These are phyloP conservation scores for Enteromius argenteus DNA, from an alignment of 2,797 vertebrate genomes.

Conservation along the genomic window DNA sequence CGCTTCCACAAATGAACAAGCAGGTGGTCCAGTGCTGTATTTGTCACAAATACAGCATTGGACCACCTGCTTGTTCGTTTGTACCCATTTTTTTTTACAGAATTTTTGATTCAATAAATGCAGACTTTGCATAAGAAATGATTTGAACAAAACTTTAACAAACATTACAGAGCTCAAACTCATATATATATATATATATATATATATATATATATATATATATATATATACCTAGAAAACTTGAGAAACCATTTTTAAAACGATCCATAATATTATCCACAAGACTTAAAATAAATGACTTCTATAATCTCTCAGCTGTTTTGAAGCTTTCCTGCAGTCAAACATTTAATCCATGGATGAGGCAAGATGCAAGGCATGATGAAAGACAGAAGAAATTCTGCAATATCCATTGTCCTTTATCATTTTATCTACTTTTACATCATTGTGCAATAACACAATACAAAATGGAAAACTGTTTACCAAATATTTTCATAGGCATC, in stretches of 20 bases:
- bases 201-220: no score
- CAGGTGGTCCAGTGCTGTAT: neutral
- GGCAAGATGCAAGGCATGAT: slow-evolving; percentile 6
- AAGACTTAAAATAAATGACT: neutral
- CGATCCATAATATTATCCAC: neutral
- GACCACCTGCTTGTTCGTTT: no score
- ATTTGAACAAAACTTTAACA: neutral
- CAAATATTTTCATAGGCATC: neutral
- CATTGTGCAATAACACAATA: neutral
- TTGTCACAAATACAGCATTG: neutral
- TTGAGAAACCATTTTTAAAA: neutral
- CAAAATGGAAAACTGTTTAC: neutral
- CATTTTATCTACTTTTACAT: neutral
- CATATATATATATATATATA: no score
- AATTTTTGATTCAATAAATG: neutral
- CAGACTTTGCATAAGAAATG: neutral
- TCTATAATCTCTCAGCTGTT: neutral
- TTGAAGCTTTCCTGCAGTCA: neutral
- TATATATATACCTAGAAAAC: neutral
- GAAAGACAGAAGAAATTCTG: neutral
- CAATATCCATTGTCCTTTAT: neutral
- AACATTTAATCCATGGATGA: slow-evolving; percentile 1
- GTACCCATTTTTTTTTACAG: neutral
- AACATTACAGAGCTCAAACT: neutral
- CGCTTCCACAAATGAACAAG: neutral